Evolutionary conservation across 2,888 invertebrate species (phyloP).

Genomic region (Panorpa germanica): DNA sequence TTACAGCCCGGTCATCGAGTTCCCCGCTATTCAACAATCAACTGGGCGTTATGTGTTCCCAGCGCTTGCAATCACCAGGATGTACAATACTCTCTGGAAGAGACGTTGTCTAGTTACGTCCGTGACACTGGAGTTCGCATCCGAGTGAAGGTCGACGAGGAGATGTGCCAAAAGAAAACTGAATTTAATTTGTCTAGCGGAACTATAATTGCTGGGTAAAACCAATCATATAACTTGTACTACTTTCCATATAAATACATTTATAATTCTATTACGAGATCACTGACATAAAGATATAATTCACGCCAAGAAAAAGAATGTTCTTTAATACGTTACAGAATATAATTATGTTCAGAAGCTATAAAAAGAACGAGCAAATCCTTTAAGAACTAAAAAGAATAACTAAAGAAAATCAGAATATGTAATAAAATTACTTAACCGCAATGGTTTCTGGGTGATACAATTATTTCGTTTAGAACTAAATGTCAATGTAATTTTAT

Average conservation of each 20-base stretch:
- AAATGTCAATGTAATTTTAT: no score
- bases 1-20: conserved; percentile 49
- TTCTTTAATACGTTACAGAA: not conserved
- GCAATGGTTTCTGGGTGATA: no score
- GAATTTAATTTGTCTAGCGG: conserved; percentile 22
- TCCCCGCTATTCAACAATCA: conserved; percentile 41
- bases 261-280: no score
- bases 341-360: no score
- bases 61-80: conserved; percentile 35
- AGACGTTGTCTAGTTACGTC: conserved; percentile 27
- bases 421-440: no score
- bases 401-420: no score
- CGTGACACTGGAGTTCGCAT: conserved; percentile 33
- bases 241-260: no score
- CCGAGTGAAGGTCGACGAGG: conserved; percentile 33
- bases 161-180: conserved; percentile 37
- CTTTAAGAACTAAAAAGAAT: no score
- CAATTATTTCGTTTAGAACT: no score
- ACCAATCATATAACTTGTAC: conserved; percentile 7
- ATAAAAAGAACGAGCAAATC: no score
- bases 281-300: no score
- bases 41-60: conserved; percentile 52
- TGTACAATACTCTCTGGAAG: conserved; percentile 32
- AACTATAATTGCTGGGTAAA: conserved; percentile 31
- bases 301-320: no score